Conservation (phyloP, 2,797 vertebrate genomes). For the Protonibea diacanthus region DNA sequence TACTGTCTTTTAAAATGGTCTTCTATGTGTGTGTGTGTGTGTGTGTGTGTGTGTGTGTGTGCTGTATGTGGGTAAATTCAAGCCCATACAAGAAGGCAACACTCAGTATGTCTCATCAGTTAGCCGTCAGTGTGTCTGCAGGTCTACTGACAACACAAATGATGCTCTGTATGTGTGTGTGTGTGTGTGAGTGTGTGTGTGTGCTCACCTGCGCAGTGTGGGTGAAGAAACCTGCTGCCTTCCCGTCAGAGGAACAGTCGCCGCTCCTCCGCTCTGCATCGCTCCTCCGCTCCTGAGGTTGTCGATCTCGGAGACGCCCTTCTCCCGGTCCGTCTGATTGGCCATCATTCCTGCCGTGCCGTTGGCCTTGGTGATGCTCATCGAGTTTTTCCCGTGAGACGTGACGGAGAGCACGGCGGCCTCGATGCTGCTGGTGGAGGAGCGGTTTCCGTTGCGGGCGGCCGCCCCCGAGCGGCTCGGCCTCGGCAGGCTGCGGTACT, state of each 20-base stretch:
- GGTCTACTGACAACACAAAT: constrained; percentile 20
- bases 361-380: constrained; percentile 81
- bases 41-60: constrained; percentile 18
- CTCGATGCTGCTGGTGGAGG: constrained; percentile 98
- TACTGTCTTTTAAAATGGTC: constrained; percentile 42
- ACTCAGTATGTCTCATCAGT: constrained; percentile 42
- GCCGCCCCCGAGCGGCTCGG: constrained; percentile 92
- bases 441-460: constrained; percentile 93
- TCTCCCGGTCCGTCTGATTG: constrained; percentile 98
- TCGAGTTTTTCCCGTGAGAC: constrained; percentile 67
- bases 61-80: constrained; percentile 42
- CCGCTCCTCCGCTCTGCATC: constrained; percentile 84
- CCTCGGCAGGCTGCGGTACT: constrained; percentile 96
- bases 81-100: constrained; percentile 50
- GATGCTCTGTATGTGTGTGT: constrained; percentile 3
- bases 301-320: constrained; percentile 92
- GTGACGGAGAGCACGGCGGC: constrained; percentile 88
- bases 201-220: constrained; percentile 93
- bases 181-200: constrained; percentile 22
- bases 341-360: constrained; percentile 85
- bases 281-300: constrained; percentile 86
- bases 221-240: constrained; percentile 96
- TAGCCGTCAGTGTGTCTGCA: constrained; percentile 36
- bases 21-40: constrained; percentile 11
- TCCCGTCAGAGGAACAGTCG: constrained; percentile 83